Evolutionary conservation across 2,113 vertebrate genomes (phyloP).

Genomic region (Daboia siamensis): DNA sequence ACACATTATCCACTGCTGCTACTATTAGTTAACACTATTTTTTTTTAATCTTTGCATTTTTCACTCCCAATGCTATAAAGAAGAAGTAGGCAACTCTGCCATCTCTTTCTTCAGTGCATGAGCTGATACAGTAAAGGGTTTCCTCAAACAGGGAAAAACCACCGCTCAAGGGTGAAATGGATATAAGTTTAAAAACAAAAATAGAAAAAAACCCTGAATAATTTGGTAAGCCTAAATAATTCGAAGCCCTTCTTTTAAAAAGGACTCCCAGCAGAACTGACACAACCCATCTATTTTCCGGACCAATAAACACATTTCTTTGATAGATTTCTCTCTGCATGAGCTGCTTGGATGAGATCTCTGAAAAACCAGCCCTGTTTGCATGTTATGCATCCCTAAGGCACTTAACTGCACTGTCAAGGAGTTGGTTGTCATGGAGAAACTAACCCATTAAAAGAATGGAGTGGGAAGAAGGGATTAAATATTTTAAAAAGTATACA

Average conservation of each 20-base stretch:
- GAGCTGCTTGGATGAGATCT: conserved; percentile 33
- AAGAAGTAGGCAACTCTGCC: neutral
- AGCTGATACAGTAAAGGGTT: neutral
- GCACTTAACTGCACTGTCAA: conserved; percentile 25
- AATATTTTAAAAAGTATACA: neutral
- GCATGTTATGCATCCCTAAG: neutral
- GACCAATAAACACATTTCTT: neutral
- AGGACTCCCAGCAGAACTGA: neutral
- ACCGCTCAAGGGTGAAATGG: neutral
- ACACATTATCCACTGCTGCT: neutral
- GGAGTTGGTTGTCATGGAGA: conserved; percentile 43
- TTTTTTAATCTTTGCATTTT: neutral
- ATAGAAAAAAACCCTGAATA: conserved; percentile 16
- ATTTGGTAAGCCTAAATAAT: neutral
- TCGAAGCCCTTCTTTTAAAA: neutral
- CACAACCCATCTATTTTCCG: conserved; percentile 21
- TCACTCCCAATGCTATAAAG: neutral
- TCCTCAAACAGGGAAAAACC: neutral
- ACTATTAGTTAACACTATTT: neutral
- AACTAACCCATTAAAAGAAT: conserved; percentile 23
- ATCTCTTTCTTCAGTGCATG: neutral
- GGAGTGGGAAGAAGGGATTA: neutral
- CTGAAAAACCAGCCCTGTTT: conserved; percentile 30
- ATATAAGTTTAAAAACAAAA: neutral
- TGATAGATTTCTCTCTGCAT: neutral